Percentiles rank a stretch among this genome's conserved stretches.
Evolutionary conservation across 2,113 vertebrate species (phyloP).

Genomic region (Prochilodus magdalenae): DNA sequence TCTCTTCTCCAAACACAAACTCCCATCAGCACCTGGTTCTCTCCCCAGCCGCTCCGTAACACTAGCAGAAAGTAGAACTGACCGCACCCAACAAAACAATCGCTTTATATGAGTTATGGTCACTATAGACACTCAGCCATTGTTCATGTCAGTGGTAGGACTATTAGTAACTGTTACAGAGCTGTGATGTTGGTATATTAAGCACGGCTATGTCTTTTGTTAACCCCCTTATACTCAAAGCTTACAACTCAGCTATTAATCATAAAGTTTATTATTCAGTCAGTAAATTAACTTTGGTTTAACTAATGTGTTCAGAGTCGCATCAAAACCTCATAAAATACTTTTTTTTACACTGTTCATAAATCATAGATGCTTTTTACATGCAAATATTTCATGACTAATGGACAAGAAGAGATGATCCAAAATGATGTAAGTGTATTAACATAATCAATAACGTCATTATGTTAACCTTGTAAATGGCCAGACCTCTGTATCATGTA

Average conservation of each 20-base stretch:
- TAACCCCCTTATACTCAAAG: neutral
- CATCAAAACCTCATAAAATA: too few species aligned
- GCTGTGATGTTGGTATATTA: neutral
- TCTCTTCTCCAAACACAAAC: conserved; percentile 41
- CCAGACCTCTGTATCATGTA: too few species aligned
- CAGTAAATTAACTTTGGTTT: too few species aligned
- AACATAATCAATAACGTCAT: too few species aligned
- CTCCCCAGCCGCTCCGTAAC: neutral
- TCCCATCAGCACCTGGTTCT: conserved; percentile 22
- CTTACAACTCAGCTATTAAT: neutral
- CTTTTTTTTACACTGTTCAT: too few species aligned
- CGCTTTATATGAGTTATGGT: neutral
- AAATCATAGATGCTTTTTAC: too few species aligned
- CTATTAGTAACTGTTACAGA: neutral
- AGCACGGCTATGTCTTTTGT: neutral
- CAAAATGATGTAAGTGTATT: neutral
- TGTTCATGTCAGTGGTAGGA: neutral
- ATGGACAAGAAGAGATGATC: neutral
- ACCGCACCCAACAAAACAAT: neutral
- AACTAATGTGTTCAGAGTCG: too few species aligned
- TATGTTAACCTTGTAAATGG: too few species aligned
- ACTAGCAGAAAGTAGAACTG: neutral
- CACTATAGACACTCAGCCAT: neutral
- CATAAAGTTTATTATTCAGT: neutral
- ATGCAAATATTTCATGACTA: too few species aligned